These are phyloP conservation scores for Cyanistes caeruleus DNA, from an alignment of 2,113 vertebrate species.

Conservation along the genomic window DNA sequence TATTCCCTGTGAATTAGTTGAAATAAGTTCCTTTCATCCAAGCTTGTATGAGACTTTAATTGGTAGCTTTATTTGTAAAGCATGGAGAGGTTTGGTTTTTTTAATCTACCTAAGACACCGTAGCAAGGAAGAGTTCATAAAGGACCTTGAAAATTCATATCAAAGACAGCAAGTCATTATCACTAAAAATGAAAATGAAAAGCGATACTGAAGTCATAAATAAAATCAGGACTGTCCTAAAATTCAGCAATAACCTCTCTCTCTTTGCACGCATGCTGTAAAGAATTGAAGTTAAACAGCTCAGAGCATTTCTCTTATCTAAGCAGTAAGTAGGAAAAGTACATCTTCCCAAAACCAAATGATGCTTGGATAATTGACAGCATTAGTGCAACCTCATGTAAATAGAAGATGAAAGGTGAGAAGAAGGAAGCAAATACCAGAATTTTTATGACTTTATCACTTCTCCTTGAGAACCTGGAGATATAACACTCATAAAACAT, in stretches of 20 bases:
- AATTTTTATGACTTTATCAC: conserved; percentile 19
- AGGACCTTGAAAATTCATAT: conserved; percentile 4
- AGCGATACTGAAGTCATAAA: conserved; percentile 6
- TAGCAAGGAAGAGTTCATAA: background rate
- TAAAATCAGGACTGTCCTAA: background rate
- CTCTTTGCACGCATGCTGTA: background rate
- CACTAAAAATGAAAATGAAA: conserved; percentile 9
- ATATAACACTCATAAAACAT: background rate
- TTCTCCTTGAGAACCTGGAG: conserved; percentile 28
- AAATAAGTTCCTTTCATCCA: background rate
- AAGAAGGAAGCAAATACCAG: conserved; percentile 10
- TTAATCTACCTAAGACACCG: background rate
- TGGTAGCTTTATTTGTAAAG: background rate
- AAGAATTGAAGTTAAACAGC: conserved; percentile 34
- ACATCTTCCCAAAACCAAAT: background rate
- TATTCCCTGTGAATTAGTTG: background rate
- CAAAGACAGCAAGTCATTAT: conserved; percentile 10
- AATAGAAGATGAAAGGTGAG: conserved; percentile 29
- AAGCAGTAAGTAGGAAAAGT: background rate
- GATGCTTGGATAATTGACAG: conserved; percentile 46
- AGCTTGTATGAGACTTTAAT: background rate
- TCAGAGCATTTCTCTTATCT: conserved; percentile 23
- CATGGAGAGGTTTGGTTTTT: background rate
- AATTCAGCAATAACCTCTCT: conserved; percentile 27
- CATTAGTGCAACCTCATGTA: conserved; percentile 22